A percentile compares a stretch with the other conserved stretches of the same genome.
Conservation (phyloP, 35 echinoderm and acorn worm species). For the Stichopus chloronotus region DNA sequence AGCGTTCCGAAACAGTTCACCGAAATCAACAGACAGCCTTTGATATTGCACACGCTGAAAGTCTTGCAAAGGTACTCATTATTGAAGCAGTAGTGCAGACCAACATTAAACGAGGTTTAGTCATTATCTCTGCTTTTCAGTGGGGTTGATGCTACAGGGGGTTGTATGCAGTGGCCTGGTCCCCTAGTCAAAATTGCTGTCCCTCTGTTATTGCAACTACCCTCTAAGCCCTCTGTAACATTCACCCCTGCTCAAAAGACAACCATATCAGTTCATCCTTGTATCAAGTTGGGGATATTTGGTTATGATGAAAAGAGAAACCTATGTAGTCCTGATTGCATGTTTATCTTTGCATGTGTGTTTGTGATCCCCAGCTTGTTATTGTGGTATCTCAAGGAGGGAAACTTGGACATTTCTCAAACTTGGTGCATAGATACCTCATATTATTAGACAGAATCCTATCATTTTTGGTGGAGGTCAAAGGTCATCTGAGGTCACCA, state of each 20-base stretch:
- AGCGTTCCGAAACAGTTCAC: slow-evolving; percentile 42
- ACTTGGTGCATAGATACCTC: too few species aligned
- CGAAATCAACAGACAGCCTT: slow-evolving; percentile 20
- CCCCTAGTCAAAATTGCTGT: not conserved
- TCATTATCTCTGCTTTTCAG: not conserved
- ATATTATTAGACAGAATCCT: too few species aligned
- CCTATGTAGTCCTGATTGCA: too few species aligned
- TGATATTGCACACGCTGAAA: slow-evolving; percentile 35
- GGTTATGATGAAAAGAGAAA: too few species aligned
- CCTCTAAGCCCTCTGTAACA: not conserved
- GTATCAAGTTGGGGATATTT: too few species aligned
- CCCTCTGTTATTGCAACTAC: not conserved
- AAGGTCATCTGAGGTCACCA: too few species aligned
- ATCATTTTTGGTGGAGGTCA: too few species aligned
- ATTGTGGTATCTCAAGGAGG: too few species aligned
- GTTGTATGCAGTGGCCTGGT: not conserved
- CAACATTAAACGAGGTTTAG: not conserved
- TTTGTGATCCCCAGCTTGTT: too few species aligned
- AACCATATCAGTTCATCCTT: too few species aligned
- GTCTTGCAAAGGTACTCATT: slow-evolving; percentile 9
- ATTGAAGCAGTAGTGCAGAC: not conserved
- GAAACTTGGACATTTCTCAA: too few species aligned
- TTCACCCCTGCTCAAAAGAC: not conserved
- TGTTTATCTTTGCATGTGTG: too few species aligned
- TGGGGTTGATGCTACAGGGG: not conserved